A percentile compares a stretch with the other conserved stretches of the same genome.
Evolutionary conservation across 2,797 vertebrate genomes (phyloP).

Genomic region (Sebastes goodei): DNA sequence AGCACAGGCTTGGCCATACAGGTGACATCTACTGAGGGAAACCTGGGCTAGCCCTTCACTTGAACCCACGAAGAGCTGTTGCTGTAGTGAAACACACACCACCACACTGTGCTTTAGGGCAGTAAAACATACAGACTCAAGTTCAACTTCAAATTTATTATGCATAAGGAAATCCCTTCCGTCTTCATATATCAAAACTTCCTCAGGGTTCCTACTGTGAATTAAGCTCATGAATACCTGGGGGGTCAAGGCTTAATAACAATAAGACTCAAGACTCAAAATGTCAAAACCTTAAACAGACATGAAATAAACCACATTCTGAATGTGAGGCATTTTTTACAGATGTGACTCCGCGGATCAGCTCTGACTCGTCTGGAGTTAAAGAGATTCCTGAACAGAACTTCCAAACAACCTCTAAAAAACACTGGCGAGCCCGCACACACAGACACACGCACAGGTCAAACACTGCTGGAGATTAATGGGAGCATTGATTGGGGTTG

Average conservation of each 20-base stretch:
- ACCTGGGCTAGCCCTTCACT: constrained; percentile 92
- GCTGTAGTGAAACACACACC: constrained; percentile 82
- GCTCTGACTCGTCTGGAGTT: constrained; percentile 31
- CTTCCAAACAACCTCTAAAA: constrained; percentile 14
- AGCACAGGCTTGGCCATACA: constrained; percentile 94
- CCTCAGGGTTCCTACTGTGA: not conserved
- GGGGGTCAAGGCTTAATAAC: not conserved
- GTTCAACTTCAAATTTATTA: not conserved
- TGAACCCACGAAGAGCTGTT: constrained; percentile 96
- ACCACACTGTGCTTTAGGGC: constrained; percentile 7
- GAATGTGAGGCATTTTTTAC: constrained; percentile 11
- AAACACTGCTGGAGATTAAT: constrained; percentile 71
- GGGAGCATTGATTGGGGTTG: constrained; percentile 70
- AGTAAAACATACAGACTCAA: not conserved
- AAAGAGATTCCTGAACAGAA: constrained; percentile 20
- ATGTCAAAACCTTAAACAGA: not conserved
- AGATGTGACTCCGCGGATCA: constrained; percentile 27
- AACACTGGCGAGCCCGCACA: constrained; percentile 13
- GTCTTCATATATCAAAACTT: not conserved
- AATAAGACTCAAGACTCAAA: not conserved
- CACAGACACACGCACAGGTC: constrained; percentile 32
- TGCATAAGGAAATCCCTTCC: not conserved
- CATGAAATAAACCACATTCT: not conserved
- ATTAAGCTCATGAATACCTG: not conserved
- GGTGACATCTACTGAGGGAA: constrained; percentile 93